Base-by-base conservation (phyloP, 1,140 invertebrate species). In the Oreohelix idahoensis region DNA sequence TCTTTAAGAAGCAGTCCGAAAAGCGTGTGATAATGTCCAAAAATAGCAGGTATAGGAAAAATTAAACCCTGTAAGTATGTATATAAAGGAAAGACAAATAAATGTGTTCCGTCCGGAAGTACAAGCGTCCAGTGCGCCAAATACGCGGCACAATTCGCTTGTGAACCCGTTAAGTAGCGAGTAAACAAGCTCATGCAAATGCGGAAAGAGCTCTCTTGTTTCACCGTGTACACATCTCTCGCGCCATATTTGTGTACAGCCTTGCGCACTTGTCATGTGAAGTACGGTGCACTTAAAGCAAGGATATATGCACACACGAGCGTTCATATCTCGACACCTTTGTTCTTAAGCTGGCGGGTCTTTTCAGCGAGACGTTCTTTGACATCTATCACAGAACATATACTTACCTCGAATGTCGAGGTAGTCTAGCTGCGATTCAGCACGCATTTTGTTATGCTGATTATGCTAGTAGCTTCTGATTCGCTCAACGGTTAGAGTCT, bases 141-240 rank as follows among this genome's bases (percentile, higher is more conserved):
- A 66, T 66, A 66, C 2, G 8, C 63, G 10, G 5, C n/a, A 66
- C 63, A 66, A 66, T 66, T 32, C 63, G 29, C 29, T 32, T 35
- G 63, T 66, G 63, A 5, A 66, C 29, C n/a, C 63, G 29, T n/a
- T 66, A 66, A 66, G 63, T 35, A 66, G 63, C 63, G 29, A 66
- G 63, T 23, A 66, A 66, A 66, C 63, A 66, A 2, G 29, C 29
- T 32, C 29, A 66, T 66, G 63, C 63, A 66, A 66, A 66, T 66
- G n/a, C 17, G 63, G 5, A 11, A 35, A 66, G 29, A 32, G 63
- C n/a, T 29, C 63, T 66, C 63, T 66, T 32, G n/a, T 32, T 29
- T 66, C 63, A 8, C 5, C 1, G 29, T 66, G 63, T 66, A 66
- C 63, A 66, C 29, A 66, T 66, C 63, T 17, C 63, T 29, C 2